phyloP scores from a whole-genome alignment of 2,797 vertebrate species.

The Eleutherodactylus coqui region DNA sequence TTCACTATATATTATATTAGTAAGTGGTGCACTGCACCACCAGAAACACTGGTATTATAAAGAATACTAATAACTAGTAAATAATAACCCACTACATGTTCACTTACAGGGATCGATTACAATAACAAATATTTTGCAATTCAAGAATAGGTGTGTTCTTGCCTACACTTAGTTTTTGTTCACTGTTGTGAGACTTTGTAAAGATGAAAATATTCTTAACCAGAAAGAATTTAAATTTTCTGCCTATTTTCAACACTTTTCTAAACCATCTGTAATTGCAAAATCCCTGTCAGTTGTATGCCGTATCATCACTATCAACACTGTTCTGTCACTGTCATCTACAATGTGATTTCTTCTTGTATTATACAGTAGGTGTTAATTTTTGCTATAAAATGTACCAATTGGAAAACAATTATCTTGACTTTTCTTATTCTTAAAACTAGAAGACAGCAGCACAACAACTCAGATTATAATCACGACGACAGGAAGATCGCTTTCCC shows the following conservation, averaged over 20 bases:
- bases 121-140: background rate
- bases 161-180: background rate
- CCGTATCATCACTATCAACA: background rate
- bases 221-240: background rate
- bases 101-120: no score
- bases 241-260: background rate
- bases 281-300: background rate
- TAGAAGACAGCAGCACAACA: slow-evolving; percentile 31
- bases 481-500: slow-evolving; percentile 37
- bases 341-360: slow-evolving; percentile 20
- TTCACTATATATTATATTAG: no score
- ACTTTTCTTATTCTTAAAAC: slow-evolving; percentile 25
- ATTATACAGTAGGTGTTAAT: slow-evolving; percentile 31
- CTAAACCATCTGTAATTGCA: background rate
- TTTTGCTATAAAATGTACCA: slow-evolving; percentile 1
- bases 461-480: slow-evolving; percentile 39
- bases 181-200: background rate
- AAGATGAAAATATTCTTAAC: background rate
- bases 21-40: no score
- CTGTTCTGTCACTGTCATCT: background rate
- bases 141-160: background rate
- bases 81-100: no score
- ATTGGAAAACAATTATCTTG: slow-evolving; percentile 41
- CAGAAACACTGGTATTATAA: no score
- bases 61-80: no score